phyloP scores from a whole-genome alignment of 2,113 vertebrate genomes.

The Protobothrops mucrosquamatus region DNA sequence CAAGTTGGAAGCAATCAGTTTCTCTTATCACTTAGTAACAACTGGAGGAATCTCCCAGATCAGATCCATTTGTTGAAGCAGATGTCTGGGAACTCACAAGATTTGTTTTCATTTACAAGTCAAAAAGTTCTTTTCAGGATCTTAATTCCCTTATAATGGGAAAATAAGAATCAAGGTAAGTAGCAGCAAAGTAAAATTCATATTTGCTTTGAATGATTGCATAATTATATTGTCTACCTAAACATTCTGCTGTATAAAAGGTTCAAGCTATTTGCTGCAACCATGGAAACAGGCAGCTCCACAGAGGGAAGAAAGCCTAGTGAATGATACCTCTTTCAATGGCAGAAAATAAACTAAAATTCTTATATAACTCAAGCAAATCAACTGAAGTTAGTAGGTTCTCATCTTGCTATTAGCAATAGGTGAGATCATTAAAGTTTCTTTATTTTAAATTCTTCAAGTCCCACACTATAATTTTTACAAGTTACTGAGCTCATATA shows the following conservation, averaged over 20 bases:
- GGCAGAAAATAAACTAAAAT: neutral
- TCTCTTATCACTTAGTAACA: neutral
- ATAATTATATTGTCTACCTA: slow-evolving; percentile 39
- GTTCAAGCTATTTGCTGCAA: slow-evolving; percentile 41
- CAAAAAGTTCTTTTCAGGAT: neutral
- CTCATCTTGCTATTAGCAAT: neutral
- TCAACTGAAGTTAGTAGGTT: neutral
- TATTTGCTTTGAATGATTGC: slow-evolving; percentile 27
- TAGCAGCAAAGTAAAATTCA: slow-evolving; percentile 35
- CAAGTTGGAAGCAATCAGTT: slow-evolving; percentile 5
- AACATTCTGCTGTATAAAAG: slow-evolving; percentile 22
- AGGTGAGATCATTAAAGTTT: neutral
- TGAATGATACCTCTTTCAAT: neutral
- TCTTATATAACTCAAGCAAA: neutral
- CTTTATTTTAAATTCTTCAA: neutral
- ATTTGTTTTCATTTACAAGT: slow-evolving; percentile 35
- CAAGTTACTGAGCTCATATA: neutral
- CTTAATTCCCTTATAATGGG: neutral
- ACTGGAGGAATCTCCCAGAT: rapidly evolving
- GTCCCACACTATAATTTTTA: neutral
- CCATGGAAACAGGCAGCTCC: slow-evolving; percentile 42
- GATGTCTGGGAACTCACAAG: slow-evolving; percentile 39
- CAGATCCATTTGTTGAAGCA: slow-evolving; percentile 11
- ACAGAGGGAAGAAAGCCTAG: neutral
- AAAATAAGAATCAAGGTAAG: slow-evolving; percentile 45